A percentile compares a stretch with the other conserved stretches of the same genome.
These are phyloP conservation scores for Sarcophaga variegata DNA, from an alignment of 2,888 invertebrate genomes.

Conservation along the genomic window DNA sequence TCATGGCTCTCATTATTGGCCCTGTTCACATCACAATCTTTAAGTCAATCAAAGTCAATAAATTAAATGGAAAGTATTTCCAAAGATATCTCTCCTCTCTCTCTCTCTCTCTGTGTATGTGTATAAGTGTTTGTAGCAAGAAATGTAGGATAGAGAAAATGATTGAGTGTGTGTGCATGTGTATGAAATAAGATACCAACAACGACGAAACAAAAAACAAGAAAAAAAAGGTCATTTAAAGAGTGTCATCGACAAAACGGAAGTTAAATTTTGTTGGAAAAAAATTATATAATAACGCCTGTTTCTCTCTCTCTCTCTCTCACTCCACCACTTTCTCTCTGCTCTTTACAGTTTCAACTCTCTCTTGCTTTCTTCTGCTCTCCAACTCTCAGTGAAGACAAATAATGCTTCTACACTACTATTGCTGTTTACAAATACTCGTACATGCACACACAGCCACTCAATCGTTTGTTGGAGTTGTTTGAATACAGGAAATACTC, in stretches of 20 bases:
- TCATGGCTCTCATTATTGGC: background rate
- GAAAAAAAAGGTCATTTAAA: background rate
- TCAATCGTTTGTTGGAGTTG: background rate
- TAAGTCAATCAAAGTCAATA: background rate
- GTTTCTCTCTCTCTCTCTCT: no score
- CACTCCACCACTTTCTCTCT: no score
- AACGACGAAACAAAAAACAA: background rate
- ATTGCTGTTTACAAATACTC: background rate
- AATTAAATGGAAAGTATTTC: background rate
- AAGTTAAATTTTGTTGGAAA: background rate
- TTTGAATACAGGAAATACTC: no score
- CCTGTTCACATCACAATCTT: background rate
- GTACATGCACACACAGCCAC: background rate
- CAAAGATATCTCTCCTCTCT: background rate
- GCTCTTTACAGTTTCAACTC: no score
- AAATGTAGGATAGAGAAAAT: no score
- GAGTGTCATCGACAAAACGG: background rate
- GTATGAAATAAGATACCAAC: background rate
- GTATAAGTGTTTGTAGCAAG: no score
- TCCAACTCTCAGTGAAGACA: no score
- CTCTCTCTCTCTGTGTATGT: no score
- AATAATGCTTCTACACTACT: no score
- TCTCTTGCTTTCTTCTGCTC: no score
- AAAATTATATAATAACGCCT: background rate
- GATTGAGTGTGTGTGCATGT: background rate